Percentiles rank a stretch among this genome's conserved stretches.
These are phyloP conservation scores for Stylophora pistillata DNA, from an alignment of 64 coral and sea anemone genomes.

Conservation along the genomic window DNA sequence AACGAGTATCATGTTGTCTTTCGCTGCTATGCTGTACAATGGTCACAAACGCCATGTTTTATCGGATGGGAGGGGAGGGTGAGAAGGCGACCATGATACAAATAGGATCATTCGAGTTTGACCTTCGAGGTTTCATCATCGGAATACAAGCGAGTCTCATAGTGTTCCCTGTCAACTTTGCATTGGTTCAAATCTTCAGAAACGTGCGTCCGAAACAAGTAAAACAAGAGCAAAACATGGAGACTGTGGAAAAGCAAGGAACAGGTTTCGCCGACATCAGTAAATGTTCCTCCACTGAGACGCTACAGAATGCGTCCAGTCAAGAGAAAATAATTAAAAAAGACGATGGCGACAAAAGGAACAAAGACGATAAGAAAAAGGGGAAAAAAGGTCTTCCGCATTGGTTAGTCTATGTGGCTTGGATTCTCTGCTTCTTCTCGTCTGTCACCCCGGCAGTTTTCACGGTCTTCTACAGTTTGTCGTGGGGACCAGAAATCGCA, in stretches of 20 bases:
- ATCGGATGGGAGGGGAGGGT: conserved; percentile 45
- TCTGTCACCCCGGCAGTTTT: conserved; percentile 51
- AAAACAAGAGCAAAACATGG: background rate
- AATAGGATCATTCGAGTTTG: conserved; percentile 58
- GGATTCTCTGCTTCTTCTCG: conserved; percentile 55
- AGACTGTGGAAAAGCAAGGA: background rate
- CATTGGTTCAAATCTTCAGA: conserved; percentile 89
- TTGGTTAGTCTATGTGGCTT: conserved; percentile 75
- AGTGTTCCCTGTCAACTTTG: conserved; percentile 87
- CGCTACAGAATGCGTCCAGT: background rate
- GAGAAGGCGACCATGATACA: conserved; percentile 30
- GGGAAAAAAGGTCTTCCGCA: conserved; percentile 72
- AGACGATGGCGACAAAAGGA: background rate
- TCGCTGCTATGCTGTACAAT: conserved; percentile 87
- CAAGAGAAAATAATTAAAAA: background rate
- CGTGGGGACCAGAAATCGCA: conserved; percentile 86
- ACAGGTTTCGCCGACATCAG: conserved; percentile 29
- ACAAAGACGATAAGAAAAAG: conserved; percentile 36
- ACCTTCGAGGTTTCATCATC: conserved; percentile 65
- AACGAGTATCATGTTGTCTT: conserved; percentile 73
- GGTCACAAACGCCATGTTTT: conserved; percentile 92
- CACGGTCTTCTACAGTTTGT: conserved; percentile 86
- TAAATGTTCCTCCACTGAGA: conserved; percentile 3
- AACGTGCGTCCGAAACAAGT: conserved; percentile 71
- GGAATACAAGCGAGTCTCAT: conserved; percentile 88